Base-by-base conservation (phyloP, 2,113 vertebrate species). In the Colius striatus region DNA sequence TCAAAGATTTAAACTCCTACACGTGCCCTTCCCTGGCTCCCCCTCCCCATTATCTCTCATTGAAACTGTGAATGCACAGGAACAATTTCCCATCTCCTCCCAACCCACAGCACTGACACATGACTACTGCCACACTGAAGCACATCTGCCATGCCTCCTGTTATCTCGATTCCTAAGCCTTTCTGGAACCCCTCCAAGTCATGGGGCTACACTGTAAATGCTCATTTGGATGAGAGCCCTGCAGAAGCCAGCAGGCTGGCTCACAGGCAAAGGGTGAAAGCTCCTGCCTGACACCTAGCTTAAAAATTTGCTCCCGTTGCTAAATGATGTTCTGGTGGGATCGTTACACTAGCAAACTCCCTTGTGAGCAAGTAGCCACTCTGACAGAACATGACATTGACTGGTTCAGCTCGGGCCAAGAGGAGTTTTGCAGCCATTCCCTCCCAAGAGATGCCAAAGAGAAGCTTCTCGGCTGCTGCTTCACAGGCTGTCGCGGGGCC, bases 371-470 rank as follows among this genome's bases (percentile, higher is more conserved):
- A 77, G 54, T 47, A 62, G 68, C 41, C 32, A 5, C 34, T 57
- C 13, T 9, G 48, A 29, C 22, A 55, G 25, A 66, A 51, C 45
- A 50, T 22, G 5, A 17, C 29, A 53, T 63, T 22, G 55, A 4
- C 20, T 8, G 25, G 17, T 13, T 43, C 77, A 48, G 38, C 53
- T 32, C 0, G 0, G 12, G 53, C 5, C 3, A 43, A 25, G 30
- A 0, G 2, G 30, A 26, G 43, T 58, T 94, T 38, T 85, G 74
- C n/a, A 79, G 58, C 50, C 22, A 13, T 12, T 4, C 6, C 5
- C 14, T 16, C 4, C 1, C 1, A 2, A 50, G 30, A 60, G 84
- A 62, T 5, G 13, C 0, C 0, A 34, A 67, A 36, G 5, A 54
- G 60, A 47, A 89, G 32, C 48, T 68, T 16, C 48, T 36, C 34